phyloP scores from a whole-genome alignment of 1,140 invertebrate genomes.

The Drosophila cardini region DNA sequence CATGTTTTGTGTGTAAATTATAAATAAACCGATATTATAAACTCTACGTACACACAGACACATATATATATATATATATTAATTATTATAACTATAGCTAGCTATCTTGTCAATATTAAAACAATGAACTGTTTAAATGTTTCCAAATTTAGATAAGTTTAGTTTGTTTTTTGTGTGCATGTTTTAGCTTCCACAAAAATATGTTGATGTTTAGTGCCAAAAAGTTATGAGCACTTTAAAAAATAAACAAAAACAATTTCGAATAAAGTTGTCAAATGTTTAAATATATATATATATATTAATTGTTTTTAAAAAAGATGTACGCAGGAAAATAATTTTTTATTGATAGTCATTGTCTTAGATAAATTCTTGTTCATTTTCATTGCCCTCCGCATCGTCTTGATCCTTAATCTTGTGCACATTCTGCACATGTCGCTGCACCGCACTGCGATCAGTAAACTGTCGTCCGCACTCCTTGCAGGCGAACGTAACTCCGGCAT shows the following conservation, averaged over 20 bases:
- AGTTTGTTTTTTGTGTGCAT: slow-evolving; percentile 31
- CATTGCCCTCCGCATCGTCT: slow-evolving; percentile 42
- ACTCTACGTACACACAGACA: slow-evolving; percentile 32
- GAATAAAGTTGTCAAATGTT: slow-evolving; percentile 67
- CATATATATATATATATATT: slow-evolving; percentile 31
- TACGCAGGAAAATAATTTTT: neutral
- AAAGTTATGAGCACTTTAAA: slow-evolving; percentile 43
- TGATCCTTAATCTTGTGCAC: slow-evolving; percentile 60
- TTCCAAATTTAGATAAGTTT: slow-evolving; percentile 43
- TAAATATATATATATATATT: slow-evolving; percentile 28
- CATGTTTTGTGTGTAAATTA: slow-evolving; percentile 58
- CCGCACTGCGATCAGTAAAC: slow-evolving; percentile 90
- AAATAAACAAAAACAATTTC: slow-evolving; percentile 10
- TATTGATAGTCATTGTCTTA: neutral
- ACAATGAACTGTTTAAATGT: slow-evolving; percentile 61
- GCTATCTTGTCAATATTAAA: slow-evolving; percentile 48
- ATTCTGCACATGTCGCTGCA: slow-evolving; percentile 86
- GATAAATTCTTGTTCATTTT: slow-evolving; percentile 39
- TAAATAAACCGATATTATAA: slow-evolving; percentile 69
- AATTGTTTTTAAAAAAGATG: neutral
- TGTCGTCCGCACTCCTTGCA: slow-evolving; percentile 88
- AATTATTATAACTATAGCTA: slow-evolving; percentile 55
- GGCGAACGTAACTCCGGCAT: slow-evolving; percentile 88
- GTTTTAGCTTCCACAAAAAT: slow-evolving; percentile 28
- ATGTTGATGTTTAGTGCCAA: slow-evolving; percentile 66